Percentiles rank a stretch among this genome's conserved stretches.
phyloP scores from a whole-genome alignment of 2,113 vertebrate genomes.

The Meriones unguiculatus region DNA sequence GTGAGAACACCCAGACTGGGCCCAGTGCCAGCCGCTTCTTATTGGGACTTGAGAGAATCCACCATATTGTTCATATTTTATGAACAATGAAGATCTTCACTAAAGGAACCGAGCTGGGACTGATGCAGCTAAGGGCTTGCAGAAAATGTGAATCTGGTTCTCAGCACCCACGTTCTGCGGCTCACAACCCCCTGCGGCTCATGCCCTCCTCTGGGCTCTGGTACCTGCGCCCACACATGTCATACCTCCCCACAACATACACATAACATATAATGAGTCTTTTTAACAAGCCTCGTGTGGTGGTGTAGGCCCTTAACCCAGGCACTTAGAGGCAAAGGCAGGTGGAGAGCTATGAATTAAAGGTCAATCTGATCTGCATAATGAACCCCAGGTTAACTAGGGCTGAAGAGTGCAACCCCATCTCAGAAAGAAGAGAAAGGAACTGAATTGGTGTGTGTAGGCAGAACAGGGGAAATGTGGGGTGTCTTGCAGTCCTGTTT shows the following conservation, averaged over 20 bases:
- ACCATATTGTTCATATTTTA: neutral
- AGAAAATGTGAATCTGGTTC: neutral
- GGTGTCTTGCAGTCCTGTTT: neutral
- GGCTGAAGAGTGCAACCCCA: neutral
- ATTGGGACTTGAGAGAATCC: neutral
- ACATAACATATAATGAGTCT: neutral
- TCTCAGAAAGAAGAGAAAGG: neutral
- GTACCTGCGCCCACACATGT: neutral
- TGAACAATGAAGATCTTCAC: neutral
- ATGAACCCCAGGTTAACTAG: neutral
- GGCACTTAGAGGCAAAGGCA: neutral
- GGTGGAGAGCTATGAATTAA: neutral
- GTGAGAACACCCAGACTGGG: neutral
- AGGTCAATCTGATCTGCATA: neutral
- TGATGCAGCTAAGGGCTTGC: too few species aligned
- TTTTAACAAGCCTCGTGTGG: neutral
- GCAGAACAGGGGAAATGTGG: neutral
- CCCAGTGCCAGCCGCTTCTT: neutral
- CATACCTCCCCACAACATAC: neutral
- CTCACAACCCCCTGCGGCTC: neutral
- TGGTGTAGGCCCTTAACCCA: too few species aligned
- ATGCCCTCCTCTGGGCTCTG: neutral
- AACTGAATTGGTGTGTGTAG: neutral
- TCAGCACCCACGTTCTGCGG: neutral
- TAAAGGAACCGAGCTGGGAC: neutral